Evolutionary conservation across 1,140 invertebrate genomes (phyloP), one percentile per base, ranked within the genome.

Genomic region (Parapsyche elsis): DNA sequence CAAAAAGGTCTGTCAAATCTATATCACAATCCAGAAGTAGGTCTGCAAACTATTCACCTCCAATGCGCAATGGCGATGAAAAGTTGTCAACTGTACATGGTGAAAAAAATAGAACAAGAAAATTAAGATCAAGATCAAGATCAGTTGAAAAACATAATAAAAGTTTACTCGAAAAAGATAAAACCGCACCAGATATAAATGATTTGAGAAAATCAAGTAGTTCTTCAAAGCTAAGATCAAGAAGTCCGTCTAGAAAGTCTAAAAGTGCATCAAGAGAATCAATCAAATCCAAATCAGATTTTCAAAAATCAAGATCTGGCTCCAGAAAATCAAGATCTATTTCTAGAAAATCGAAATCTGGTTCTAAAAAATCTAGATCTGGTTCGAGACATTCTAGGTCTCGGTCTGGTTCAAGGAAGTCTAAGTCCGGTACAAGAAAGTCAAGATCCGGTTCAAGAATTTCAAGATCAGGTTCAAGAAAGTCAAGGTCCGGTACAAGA

Each of bases 401-500:
- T 44, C 71, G 85, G 53, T 85, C 86, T 67, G 84, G 85, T 0
- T 88, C 88, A 87, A 85, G 53, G 12, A 81, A 75, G n/a, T 82
- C 82, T 30, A 78, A 83, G 26, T 87, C 85, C 45, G 79, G 79
- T 53, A 85, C 79, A 0, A 84, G 84, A 19, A 79, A 67, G 44
- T 71, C 78, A 23, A 81, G 83, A 82, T 82, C 78, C 64, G 80
- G 81, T 2, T 81, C 86, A 85, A 80, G 75, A 26, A 57, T 79
- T 74, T 83, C 78, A 21, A 59, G 71, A 75, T n/a, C 14, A 14
- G 76, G 59, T 59, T 82, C 81, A 7, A 76, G 79, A 4, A 82
- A 84, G 53, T 86, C 85, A 1, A 83, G 84, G 9, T 87, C 85
- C 45, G 79, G 79, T 53, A 85, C 79, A 0, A 84, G 84, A 19